Evolutionary conservation across 2,888 invertebrate species (phyloP).

Genomic region (Drosophila prostipennis): DNA sequence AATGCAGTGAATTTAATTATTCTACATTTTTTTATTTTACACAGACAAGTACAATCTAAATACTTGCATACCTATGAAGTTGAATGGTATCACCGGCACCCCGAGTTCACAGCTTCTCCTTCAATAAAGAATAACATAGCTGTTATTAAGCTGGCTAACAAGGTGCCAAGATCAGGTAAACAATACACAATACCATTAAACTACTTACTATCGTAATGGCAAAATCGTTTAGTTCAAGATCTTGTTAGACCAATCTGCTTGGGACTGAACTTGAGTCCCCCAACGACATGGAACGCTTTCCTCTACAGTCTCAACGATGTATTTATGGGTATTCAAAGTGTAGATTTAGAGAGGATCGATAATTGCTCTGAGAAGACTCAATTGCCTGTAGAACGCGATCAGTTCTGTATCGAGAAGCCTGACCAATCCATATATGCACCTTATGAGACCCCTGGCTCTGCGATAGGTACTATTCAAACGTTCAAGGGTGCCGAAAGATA

Average conservation of each 20-base stretch:
- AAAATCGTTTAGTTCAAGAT: neutral
- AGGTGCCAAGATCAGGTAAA: neutral
- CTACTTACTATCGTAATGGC: too few relatives aligned
- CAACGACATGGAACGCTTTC: neutral
- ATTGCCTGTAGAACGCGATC: neutral
- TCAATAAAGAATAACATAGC: conserved; percentile 2
- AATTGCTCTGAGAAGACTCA: neutral
- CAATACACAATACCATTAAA: neutral
- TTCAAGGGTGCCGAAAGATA: neutral
- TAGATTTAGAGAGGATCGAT: neutral
- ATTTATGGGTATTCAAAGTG: neutral
- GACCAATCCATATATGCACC: neutral
- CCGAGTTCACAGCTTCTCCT: neutral
- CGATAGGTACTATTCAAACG: neutral
- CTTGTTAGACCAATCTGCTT: neutral
- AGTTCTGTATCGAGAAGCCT: neutral
- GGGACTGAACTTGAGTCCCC: neutral
- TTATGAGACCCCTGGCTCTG: neutral
- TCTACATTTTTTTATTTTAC: too few relatives aligned
- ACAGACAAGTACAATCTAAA: neutral
- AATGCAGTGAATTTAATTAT: too few relatives aligned
- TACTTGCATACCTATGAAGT: neutral
- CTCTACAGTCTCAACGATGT: neutral
- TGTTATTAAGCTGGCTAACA: neutral
- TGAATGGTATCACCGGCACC: neutral